A percentile compares a stretch with the other conserved stretches of the same genome.
phyloP scores from a whole-genome alignment of 1,140 invertebrate species.

The Philopotamus ludificatus region DNA sequence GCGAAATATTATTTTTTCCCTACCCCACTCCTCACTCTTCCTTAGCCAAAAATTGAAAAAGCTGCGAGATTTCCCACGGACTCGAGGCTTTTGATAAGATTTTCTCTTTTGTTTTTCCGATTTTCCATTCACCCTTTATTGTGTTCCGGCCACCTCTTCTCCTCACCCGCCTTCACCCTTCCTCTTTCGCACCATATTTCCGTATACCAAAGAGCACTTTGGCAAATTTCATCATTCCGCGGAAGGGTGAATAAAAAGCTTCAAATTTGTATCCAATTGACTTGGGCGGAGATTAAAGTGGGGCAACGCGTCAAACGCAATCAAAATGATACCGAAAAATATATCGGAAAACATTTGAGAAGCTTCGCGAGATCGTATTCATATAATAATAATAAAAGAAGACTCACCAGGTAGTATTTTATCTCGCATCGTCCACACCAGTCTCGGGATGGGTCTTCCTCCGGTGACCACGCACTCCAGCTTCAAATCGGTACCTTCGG shows the following conservation, averaged over 20 bases:
- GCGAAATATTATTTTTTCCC: no score
- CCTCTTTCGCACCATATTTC: background rate
- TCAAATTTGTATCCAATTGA: constrained; percentile 26
- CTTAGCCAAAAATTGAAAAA: constrained; percentile 17
- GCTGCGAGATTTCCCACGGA: constrained; percentile 26
- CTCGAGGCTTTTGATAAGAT: constrained; percentile 23
- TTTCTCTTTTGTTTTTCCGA: constrained; percentile 27
- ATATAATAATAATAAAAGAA: background rate
- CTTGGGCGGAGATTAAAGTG: constrained; percentile 2
- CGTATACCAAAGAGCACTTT: constrained; percentile 17
- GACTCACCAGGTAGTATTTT: constrained; percentile 67
- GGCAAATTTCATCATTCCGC: constrained; percentile 20
- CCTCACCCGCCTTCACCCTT: constrained; percentile 2
- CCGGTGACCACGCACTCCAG: constrained; percentile 70
- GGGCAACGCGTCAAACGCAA: background rate
- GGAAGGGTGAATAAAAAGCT: constrained; percentile 21
- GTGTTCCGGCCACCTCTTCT: background rate
- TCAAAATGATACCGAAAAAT: no score
- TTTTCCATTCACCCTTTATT: constrained; percentile 19
- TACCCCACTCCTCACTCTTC: background rate
- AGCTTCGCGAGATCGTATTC: no score
- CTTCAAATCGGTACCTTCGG: constrained; percentile 66
- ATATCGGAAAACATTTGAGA: no score
- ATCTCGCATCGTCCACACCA: constrained; percentile 74
- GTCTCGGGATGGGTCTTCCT: constrained; percentile 73